Percentiles rank a stretch among this genome's conserved stretches.
phyloP scores from a whole-genome alignment of 2,113 vertebrate genomes.

The Otus sunia region DNA sequence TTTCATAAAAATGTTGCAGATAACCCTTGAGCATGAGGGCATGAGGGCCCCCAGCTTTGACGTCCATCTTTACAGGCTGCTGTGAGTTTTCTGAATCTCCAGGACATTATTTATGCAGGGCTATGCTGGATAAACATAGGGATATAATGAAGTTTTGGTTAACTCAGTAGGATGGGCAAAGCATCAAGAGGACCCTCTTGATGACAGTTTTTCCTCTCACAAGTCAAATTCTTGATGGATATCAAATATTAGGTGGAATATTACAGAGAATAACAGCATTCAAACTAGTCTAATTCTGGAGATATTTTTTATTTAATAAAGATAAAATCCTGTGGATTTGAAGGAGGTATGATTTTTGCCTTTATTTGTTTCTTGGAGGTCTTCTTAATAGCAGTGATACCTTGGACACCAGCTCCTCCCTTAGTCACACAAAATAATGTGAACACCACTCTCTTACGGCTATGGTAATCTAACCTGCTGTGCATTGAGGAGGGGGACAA shows the following conservation, averaged over 20 bases:
- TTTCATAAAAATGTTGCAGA: not conserved
- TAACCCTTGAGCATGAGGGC: not conserved
- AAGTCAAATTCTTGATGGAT: slow-evolving; percentile 25
- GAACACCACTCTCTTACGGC: not conserved
- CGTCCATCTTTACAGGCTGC: not conserved
- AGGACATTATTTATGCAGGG: not conserved
- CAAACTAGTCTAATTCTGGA: not conserved
- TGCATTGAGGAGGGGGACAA: not conserved
- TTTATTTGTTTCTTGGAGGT: slow-evolving; percentile 3
- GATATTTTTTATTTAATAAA: slow-evolving; percentile 22
- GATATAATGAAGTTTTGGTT: slow-evolving; percentile 18
- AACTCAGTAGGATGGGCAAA: not conserved
- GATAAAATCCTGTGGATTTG: not conserved
- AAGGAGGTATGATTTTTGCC: not conserved
- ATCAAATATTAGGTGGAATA: slow-evolving; percentile 44
- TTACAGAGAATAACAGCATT: slow-evolving; percentile 34
- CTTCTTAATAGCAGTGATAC: not conserved
- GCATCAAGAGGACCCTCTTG: not conserved
- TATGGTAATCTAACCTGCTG: not conserved
- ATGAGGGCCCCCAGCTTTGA: not conserved
- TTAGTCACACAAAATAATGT: not conserved
- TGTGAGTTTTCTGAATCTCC: slow-evolving; percentile 34
- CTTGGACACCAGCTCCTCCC: not conserved
- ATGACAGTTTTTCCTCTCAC: not conserved
- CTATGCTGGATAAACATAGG: not conserved